These are phyloP conservation scores for Itoplectis maculator DNA, from an alignment of 2,888 invertebrate species.

Conservation along the genomic window DNA sequence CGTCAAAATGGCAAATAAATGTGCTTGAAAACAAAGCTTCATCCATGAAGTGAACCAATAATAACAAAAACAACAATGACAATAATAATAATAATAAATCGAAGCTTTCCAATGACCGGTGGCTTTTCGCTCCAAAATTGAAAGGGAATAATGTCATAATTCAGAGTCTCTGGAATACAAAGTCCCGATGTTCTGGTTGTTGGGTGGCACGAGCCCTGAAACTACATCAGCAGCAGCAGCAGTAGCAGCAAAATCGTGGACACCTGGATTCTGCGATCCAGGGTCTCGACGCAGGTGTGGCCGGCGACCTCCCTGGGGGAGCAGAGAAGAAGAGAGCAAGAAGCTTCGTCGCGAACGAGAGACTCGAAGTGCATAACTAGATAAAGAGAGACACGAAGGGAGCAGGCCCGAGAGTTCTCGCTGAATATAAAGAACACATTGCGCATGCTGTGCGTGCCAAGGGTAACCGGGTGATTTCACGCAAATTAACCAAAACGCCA, in stretches of 20 bases:
- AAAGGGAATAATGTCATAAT: constrained; percentile 14
- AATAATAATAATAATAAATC: background rate
- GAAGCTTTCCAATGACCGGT: background rate
- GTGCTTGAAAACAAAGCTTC: too few relatives aligned
- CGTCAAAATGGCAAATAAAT: too few relatives aligned
- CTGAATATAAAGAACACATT: constrained; percentile 77
- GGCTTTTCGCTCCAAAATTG: background rate
- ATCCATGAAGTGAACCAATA: too few relatives aligned
- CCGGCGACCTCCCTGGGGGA: constrained; percentile 62
- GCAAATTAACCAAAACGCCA: constrained; percentile 78
- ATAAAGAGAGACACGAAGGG: constrained; percentile 44
- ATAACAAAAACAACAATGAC: background rate
- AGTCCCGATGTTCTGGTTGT: background rate
- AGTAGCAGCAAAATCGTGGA: constrained; percentile 26
- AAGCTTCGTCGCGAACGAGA: constrained; percentile 40
- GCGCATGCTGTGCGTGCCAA: constrained; percentile 74
- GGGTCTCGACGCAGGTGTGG: constrained; percentile 52
- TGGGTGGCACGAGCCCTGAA: constrained; percentile 9
- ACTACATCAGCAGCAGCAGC: constrained; percentile 7
- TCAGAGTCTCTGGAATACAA: background rate
- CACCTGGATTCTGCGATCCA: constrained; percentile 58
- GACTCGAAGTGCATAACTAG: constrained; percentile 15
- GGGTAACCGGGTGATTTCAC: constrained; percentile 78
- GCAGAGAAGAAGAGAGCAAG: constrained; percentile 26
- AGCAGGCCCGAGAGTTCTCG: constrained; percentile 70